Percentiles rank a stretch among this genome's conserved stretches.
Evolutionary conservation across 2,888 invertebrate genomes (phyloP).

Genomic region (Drosophila dives): DNA sequence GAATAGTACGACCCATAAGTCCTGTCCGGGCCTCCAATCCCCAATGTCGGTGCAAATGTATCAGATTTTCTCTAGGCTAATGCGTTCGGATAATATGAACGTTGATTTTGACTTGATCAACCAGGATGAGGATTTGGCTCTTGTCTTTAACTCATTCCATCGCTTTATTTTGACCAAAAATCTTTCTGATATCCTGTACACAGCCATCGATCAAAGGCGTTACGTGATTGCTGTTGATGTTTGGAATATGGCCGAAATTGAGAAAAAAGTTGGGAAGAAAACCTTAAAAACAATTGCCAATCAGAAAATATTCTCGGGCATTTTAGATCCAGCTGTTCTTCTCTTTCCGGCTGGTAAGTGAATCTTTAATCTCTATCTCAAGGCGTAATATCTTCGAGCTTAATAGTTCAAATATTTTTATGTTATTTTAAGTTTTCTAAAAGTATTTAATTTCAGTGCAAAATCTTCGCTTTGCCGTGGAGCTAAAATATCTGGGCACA

Average conservation of each 20-base stretch:
- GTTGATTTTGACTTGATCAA: slow-evolving; percentile 52
- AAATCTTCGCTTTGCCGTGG: slow-evolving; percentile 62
- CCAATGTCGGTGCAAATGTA: slow-evolving; percentile 51
- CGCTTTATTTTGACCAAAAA: slow-evolving; percentile 68
- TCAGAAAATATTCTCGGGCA: slow-evolving; percentile 65
- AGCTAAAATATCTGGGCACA: slow-evolving; percentile 49
- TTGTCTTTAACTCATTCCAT: slow-evolving; percentile 73
- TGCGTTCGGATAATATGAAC: slow-evolving; percentile 53
- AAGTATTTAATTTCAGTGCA: slow-evolving; percentile 30
- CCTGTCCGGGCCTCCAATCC: slow-evolving; percentile 50
- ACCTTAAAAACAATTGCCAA: not conserved
- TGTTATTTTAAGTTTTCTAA: not conserved
- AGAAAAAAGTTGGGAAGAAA: slow-evolving; percentile 21
- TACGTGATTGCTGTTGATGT: slow-evolving; percentile 66
- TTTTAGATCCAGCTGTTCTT: slow-evolving; percentile 68
- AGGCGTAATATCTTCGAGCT: not conserved
- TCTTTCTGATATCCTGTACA: slow-evolving; percentile 50
- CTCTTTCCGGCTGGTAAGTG: slow-evolving; percentile 68
- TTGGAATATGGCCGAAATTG: slow-evolving; percentile 22
- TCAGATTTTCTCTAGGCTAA: slow-evolving; percentile 41
- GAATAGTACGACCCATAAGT: not conserved
- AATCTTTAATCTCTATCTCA: not conserved
- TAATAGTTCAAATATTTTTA: not conserved
- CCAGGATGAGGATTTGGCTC: slow-evolving; percentile 37
- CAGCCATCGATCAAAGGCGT: slow-evolving; percentile 40